Evolutionary conservation across 2,888 invertebrate genomes (phyloP), one percentile per base, ranked within the genome.

Genomic region (Eupithecia abbreviata): DNA sequence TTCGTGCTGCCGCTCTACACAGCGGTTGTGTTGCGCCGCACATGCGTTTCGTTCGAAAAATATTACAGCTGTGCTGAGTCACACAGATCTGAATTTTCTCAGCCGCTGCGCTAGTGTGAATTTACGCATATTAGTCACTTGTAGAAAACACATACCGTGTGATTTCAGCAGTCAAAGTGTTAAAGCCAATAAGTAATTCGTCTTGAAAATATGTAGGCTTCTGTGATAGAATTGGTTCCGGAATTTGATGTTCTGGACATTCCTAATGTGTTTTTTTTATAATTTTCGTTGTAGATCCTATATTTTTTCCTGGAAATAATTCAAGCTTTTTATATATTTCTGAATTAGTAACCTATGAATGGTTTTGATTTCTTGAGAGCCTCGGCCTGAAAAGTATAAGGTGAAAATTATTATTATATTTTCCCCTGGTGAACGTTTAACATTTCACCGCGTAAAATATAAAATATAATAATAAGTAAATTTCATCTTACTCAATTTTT

Each of bases 191-290:
- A 65, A 4, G 49, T 18, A 73, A 51, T 55, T 74, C 18, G 7
- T 41, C 47, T 72, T 66, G 47, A 68, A 76, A 71, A 70, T 47
- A 62, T n/a, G n/a, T n/a, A n/a, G 55, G 18, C 65, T 71, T 18
- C 73, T 78, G 30, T 68, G 58, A 75, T 51, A 30, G 68, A 75
- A 78, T 73, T 78, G 73, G 55, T 76, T 74, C 49, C 72, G 62
- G 42, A 65, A 74, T 15, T 76, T 78, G 71, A 67, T 78, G 76
- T 78, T 78, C 78, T 30, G 47, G 69, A 65, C 75, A 75, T 71
- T 74, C 68, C 45, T 45, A 4, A 58, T 68, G 66, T 73, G n/a
- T n/a, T n/a, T 75, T 75, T 77, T 74, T 71, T 77, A 77, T 78
- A 73, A 78, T 75, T 78, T 78, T 74, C 73, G 69, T 70, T 73